These are phyloP conservation scores for Fistularia commersonii DNA, from an alignment of 2,797 vertebrate genomes.

Conservation along the genomic window DNA sequence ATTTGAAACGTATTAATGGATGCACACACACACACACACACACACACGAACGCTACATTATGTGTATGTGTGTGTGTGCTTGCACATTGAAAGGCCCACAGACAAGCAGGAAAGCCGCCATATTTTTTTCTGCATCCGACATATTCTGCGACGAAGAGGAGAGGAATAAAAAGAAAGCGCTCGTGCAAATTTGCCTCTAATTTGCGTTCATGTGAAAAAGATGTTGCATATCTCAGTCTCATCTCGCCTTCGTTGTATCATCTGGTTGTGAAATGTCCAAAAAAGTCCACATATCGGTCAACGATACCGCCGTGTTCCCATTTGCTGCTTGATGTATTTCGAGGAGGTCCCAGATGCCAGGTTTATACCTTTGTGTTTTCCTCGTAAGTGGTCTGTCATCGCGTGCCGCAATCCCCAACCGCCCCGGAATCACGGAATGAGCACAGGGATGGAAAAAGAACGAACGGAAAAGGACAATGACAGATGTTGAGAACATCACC, in stretches of 20 bases:
- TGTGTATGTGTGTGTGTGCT: slow-evolving; percentile 15
- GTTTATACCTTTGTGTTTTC: slow-evolving; percentile 5
- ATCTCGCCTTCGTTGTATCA: too few relatives aligned
- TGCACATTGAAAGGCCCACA: slow-evolving; percentile 1
- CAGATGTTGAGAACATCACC: slow-evolving; percentile 42
- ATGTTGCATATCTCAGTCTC: too few relatives aligned
- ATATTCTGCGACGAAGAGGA: slow-evolving; percentile 45
- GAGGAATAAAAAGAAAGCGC: slow-evolving; percentile 2
- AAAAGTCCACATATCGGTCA: too few relatives aligned
- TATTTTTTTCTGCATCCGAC: slow-evolving; percentile 45
- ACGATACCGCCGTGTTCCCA: too few relatives aligned
- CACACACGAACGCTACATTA: too few relatives aligned
- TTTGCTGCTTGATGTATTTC: too few relatives aligned
- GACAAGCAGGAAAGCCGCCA: slow-evolving; percentile 12
- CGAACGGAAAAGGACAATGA: slow-evolving; percentile 21
- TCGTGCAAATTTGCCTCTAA: too few relatives aligned
- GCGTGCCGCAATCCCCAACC: slow-evolving; percentile 6
- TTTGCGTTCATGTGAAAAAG: too few relatives aligned
- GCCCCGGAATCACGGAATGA: slow-evolving; percentile 23
- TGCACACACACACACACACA: too few relatives aligned
- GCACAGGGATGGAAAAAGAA: slow-evolving; percentile 31
- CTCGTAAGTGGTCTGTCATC: slow-evolving; percentile 18
- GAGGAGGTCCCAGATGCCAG: neutral
- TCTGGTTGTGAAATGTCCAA: too few relatives aligned
- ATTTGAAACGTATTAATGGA: slow-evolving; percentile 9